Conservation (phyloP, 2,797 vertebrate genomes). For the Chlorospingus flavigularis region DNA sequence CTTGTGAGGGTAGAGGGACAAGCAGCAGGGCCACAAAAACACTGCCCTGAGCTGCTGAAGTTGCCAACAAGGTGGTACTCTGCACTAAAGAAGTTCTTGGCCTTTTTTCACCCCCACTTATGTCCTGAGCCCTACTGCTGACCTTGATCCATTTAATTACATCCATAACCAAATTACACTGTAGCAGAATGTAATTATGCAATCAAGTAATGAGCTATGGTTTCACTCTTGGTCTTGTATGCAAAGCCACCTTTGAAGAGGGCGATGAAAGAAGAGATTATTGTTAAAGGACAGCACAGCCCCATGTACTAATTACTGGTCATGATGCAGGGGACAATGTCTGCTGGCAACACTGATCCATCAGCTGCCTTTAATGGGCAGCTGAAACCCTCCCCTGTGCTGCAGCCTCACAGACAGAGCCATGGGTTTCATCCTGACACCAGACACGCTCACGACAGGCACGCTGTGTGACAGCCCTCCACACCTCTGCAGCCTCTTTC, state of each 20-base stretch:
- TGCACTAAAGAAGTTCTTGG: background rate
- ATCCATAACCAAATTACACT: slow-evolving; percentile 36
- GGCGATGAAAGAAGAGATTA: background rate
- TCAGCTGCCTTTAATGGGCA: background rate
- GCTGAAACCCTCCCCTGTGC: background rate
- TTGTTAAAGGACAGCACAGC: background rate
- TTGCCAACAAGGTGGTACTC: background rate
- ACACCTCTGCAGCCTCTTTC: background rate
- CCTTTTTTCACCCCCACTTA: background rate
- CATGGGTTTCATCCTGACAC: rapidly evolving
- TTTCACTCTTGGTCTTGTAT: slow-evolving; percentile 33
- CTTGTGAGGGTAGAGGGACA: background rate
- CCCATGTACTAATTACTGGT: background rate
- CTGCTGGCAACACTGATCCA: background rate
- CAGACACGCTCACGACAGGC: background rate
- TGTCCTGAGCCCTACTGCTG: slow-evolving; percentile 32
- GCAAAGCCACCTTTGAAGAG: slow-evolving; percentile 44
- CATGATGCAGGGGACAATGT: background rate
- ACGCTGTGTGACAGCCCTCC: rapidly evolving
- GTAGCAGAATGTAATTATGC: slow-evolving; percentile 56
- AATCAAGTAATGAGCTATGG: slow-evolving; percentile 57
- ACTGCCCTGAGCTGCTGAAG: background rate
- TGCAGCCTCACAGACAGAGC: background rate
- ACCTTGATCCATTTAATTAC: slow-evolving; percentile 63
- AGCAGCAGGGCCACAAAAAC: background rate